Percentiles rank a stretch among this genome's conserved stretches.
Evolutionary conservation across 1,140 invertebrate species (phyloP).

Genomic region (Drosophila auraria): DNA sequence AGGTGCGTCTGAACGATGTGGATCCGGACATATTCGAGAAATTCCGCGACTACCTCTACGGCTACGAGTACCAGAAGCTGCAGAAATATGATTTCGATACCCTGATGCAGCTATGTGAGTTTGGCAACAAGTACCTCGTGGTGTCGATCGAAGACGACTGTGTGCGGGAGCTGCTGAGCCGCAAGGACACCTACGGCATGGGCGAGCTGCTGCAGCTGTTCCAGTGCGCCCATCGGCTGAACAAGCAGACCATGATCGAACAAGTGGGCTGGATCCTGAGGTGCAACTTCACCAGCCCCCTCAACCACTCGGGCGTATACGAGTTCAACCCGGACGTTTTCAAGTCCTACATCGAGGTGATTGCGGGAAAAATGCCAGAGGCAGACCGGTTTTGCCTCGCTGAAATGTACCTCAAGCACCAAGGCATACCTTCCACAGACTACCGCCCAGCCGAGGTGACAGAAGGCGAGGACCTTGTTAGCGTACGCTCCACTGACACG

Average conservation of each 20-base stretch:
- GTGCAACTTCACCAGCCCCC: not conserved
- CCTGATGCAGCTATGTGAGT: conserved; percentile 2
- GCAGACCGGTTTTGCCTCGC: conserved; percentile 10
- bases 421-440: not conserved
- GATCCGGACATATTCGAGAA: conserved; percentile 16
- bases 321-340: conserved; percentile 19
- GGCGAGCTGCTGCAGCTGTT: conserved; percentile 15
- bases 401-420: conserved; percentile 29
- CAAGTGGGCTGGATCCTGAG: not conserved
- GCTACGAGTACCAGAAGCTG: conserved; percentile 19
- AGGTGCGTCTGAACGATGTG: conserved; percentile 10
- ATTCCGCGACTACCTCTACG: conserved; percentile 27
- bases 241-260: conserved; percentile 1
- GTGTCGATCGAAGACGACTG: conserved; percentile 22
- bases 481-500: no score
- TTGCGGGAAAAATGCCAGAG: conserved; percentile 3
- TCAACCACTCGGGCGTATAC: conserved; percentile 6
- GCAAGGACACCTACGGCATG: conserved; percentile 7
- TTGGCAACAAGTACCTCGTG: conserved; percentile 33
- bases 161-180: not conserved
- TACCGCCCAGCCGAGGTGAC: not conserved
- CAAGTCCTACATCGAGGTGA: conserved; percentile 16
- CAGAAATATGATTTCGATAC: conserved; percentile 14
- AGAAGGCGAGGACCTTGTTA: no score
- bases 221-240: conserved; percentile 21